A percentile compares a stretch with the other conserved stretches of the same genome.
phyloP scores from a whole-genome alignment of 2,888 invertebrate genomes.

The Sipha maydis region DNA sequence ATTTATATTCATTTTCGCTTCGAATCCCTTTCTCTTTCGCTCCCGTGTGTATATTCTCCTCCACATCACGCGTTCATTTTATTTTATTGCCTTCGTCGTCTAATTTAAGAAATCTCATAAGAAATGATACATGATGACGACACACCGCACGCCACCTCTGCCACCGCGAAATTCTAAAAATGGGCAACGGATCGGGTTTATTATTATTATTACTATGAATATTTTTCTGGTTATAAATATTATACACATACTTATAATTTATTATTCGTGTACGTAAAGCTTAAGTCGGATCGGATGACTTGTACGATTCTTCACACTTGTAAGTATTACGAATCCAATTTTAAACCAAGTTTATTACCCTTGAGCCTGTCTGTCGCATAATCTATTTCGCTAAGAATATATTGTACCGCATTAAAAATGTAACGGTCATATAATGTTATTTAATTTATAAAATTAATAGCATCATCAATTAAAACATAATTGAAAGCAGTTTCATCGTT shows the following conservation, averaged over 20 bases:
- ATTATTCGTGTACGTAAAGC: not conserved
- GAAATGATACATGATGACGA: constrained; percentile 42
- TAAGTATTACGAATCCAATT: not conserved
- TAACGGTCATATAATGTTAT: too few relatives aligned
- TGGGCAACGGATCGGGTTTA: constrained; percentile 35
- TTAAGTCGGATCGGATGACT: not conserved
- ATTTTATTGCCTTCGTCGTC: constrained; percentile 50
- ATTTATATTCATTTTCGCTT: constrained; percentile 39
- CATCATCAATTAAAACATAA: too few relatives aligned
- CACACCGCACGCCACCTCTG: not conserved
- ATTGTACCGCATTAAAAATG: too few relatives aligned
- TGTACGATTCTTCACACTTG: not conserved
- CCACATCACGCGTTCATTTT: constrained; percentile 12
- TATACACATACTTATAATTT: not conserved
- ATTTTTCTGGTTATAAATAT: not conserved
- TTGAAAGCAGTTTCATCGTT: too few relatives aligned
- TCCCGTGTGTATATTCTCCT: not conserved
- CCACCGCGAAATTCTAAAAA: constrained; percentile 16
- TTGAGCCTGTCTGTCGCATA: not conserved
- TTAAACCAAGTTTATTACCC: not conserved
- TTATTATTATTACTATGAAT: constrained; percentile 4
- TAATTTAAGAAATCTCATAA: constrained; percentile 56
- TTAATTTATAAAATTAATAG: too few relatives aligned
- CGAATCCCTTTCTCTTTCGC: not conserved
- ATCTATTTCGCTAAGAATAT: too few relatives aligned